Conservation (phyloP, 2,888 invertebrate genomes). For the Clunio marinus region DNA sequence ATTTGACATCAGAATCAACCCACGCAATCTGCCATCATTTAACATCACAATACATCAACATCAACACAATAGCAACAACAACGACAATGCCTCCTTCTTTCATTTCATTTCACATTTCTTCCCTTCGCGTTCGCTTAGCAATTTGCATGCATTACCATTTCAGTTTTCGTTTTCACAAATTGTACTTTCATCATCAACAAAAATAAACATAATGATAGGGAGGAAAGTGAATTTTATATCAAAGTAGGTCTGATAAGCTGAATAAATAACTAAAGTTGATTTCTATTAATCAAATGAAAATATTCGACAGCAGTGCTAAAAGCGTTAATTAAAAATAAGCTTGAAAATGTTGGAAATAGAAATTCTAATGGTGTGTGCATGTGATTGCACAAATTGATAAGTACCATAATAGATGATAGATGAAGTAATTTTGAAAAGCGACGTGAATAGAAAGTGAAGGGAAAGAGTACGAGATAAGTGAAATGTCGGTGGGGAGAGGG, state of each 20-base stretch:
- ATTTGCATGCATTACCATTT: slow-evolving; percentile 33
- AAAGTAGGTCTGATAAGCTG: too few species aligned
- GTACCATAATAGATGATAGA: slow-evolving; percentile 27
- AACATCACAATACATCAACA: background rate
- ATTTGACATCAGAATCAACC: background rate
- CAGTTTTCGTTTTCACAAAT: too few species aligned
- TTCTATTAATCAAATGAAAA: too few species aligned
- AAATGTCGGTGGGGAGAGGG: too few species aligned
- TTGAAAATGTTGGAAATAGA: background rate
- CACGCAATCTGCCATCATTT: background rate
- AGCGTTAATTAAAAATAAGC: too few species aligned
- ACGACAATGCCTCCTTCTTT: background rate
- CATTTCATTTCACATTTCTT: background rate
- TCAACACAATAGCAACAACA: background rate
- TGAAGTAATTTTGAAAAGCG: background rate
- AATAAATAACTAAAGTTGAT: too few species aligned
- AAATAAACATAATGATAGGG: background rate
- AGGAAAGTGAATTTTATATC: too few species aligned
- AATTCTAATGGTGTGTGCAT: background rate
- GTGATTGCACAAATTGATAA: slow-evolving; percentile 28
- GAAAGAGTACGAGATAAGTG: too few species aligned
- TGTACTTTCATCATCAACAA: slow-evolving; percentile 24
- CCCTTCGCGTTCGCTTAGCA: background rate
- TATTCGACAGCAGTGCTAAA: too few species aligned
- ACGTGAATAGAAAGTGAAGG: background rate